phyloP scores from a whole-genome alignment of 2,113 vertebrate genomes.

The Meles meles region DNA sequence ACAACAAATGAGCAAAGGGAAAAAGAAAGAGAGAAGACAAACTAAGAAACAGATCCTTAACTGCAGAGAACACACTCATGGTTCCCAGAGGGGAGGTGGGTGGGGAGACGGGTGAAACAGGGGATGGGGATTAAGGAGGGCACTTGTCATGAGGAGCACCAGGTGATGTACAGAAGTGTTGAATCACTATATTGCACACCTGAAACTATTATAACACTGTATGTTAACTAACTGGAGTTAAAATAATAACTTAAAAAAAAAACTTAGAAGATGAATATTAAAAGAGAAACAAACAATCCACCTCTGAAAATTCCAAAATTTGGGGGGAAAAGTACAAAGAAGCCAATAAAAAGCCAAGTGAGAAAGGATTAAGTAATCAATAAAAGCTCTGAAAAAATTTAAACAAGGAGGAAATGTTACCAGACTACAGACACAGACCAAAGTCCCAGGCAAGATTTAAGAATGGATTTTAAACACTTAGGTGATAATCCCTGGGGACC shows the following conservation, averaged over 20 bases:
- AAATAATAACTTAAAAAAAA: not conserved
- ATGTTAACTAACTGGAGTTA: not conserved
- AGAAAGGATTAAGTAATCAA: not conserved
- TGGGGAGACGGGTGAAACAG: not conserved
- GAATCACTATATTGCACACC: not conserved
- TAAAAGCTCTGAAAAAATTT: slow-evolving; percentile 4
- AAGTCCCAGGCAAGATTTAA: not conserved
- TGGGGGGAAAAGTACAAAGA: not conserved
- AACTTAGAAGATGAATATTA: not conserved
- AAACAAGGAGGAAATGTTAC: not conserved
- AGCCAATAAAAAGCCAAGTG: not conserved
- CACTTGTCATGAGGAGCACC: not conserved
- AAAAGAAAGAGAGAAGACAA: not conserved
- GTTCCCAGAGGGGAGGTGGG: not conserved
- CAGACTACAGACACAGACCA: not conserved
- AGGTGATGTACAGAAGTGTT: not conserved
- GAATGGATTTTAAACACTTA: slow-evolving; percentile 26
- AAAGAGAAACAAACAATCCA: not conserved
- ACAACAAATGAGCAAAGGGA: not conserved
- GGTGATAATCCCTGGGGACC: not conserved
- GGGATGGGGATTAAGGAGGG: not conserved
- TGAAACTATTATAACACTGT: not conserved
- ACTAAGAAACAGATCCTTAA: not conserved
- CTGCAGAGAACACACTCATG: not conserved
- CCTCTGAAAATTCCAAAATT: slow-evolving; percentile 1